A percentile compares a stretch with the other conserved stretches of the same genome.
These are phyloP conservation scores for Pontoporia blainvillei DNA, from an alignment of 2,113 vertebrate genomes.

Conservation along the genomic window DNA sequence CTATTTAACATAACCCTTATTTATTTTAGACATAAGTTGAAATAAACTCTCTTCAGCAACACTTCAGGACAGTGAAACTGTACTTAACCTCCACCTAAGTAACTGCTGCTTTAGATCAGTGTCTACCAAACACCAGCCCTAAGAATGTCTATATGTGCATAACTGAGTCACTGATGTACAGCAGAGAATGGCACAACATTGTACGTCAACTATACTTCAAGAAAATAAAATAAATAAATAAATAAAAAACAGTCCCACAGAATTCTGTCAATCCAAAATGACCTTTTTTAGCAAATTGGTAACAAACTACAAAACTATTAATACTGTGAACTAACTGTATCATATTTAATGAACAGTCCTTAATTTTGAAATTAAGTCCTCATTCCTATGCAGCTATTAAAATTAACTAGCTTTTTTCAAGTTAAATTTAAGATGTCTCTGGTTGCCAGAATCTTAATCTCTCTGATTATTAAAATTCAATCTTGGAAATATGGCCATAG, in stretches of 20 bases:
- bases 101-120: background rate
- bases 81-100: background rate
- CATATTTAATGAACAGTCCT: background rate
- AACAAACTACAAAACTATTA: background rate
- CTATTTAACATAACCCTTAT: background rate
- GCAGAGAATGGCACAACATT: no score
- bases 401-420: background rate
- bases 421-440: background rate
- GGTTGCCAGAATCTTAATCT: background rate
- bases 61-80: background rate
- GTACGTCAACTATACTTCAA: no score
- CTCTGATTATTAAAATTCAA: background rate
- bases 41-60: background rate
- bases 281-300: background rate
- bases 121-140: background rate
- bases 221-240: no score
- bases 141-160: no score
- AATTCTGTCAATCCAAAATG: background rate
- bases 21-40: background rate
- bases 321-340: background rate
- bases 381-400: background rate
- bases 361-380: constrained; percentile 30
- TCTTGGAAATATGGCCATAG: background rate
- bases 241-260: background rate
- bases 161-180: no score